Evolutionary conservation across 1,140 invertebrate genomes (phyloP), one percentile per base, ranked within the genome.

Genomic region (Papilio machaon): DNA sequence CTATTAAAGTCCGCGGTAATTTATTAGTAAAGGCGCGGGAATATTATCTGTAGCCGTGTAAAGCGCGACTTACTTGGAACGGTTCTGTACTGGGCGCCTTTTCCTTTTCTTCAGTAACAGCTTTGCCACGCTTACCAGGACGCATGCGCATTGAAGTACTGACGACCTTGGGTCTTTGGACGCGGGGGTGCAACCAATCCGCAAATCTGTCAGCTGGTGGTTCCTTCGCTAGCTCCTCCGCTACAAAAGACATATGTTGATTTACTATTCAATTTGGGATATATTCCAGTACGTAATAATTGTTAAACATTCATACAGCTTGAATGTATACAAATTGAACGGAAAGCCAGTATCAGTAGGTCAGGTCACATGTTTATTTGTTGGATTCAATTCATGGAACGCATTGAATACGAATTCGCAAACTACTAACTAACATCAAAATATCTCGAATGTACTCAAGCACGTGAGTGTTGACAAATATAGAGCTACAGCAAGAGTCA

Each of bases 101-200:
- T 75, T 58, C 54, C 79, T 80, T 80, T 23, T 85, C 86, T 82
- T 86, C 85, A 64, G 86, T 85, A 46, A 80, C 38, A 4, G 38
- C 80, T 86, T 92, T 89, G 79, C 88, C 91, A 88, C 91, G 91
- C 85, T 91, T 91, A 8, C 84, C 87, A 43, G 80, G 82, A 86
- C 93, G 93, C 93, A 89, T 83, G 92, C 91, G 91, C 82, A 85
- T 82, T 35, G 84, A 75, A 7, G 82, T 74, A 54, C 80, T 80
- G 15, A 84, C 84, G 11, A 85, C 88, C 80, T 92, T 92, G 17
- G 91, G 91, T 49, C 92, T 89, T 80, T 93, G 92, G 52, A 91
- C 88, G 23, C 89, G 90, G 70, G 90, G 90, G 82, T 93, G 89
- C 80, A 94, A 74, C 94, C 94, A 95, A 86, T 94, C 93, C 74